Base-by-base conservation (phyloP, 92 coral and sea anemone species). In the Anthopleura xanthogrammica region DNA sequence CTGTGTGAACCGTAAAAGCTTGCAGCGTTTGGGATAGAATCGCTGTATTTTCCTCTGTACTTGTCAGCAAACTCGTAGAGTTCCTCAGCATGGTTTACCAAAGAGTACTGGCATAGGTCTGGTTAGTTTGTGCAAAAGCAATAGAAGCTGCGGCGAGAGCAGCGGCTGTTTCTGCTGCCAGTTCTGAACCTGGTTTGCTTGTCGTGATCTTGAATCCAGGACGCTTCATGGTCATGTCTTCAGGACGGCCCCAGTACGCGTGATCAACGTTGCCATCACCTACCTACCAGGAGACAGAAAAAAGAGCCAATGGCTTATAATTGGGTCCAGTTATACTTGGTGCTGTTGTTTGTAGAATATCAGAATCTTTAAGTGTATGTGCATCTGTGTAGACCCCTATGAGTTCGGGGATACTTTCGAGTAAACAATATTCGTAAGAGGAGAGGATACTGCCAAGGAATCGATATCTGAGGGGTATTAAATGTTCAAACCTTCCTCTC, bases 161-260 rank as follows among this genome's bases (percentile, higher is more conserved):
- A 72, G 98, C 97, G 0, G 98, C 97, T 23, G 98, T 95, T 85
- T 95, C 98, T 1, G 92, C 98, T 19, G 97, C 97, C 79, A 93
- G 72, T 40, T 95, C 98, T 56, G 98, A 95, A 8, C 98, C 97
- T 20, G 97, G 98, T 72, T 85, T 83, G 62, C 83, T 79, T 29
- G 82, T 52, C 73, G 91, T 90, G 76, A 95, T 93, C 86, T 93
- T 95, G 87, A 75, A 95, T 72, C 97, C 94, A 16, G 98, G 98
- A 52, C 98, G 80, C 14, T 81, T 36, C 97, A 95, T 88, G 2
- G 93, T 89, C 98, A 95, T 95, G 85, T 93, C 98, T 78, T 95
- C 98, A 3, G 98, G 95, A 78, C 98, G 89, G 60, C 97, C 95
- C 98, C 98, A 93, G 70, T 79, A 93, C 41, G 88, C 88, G 83